phyloP scores from a whole-genome alignment of 2,888 invertebrate genomes.

The Polylopha cassiicola region DNA sequence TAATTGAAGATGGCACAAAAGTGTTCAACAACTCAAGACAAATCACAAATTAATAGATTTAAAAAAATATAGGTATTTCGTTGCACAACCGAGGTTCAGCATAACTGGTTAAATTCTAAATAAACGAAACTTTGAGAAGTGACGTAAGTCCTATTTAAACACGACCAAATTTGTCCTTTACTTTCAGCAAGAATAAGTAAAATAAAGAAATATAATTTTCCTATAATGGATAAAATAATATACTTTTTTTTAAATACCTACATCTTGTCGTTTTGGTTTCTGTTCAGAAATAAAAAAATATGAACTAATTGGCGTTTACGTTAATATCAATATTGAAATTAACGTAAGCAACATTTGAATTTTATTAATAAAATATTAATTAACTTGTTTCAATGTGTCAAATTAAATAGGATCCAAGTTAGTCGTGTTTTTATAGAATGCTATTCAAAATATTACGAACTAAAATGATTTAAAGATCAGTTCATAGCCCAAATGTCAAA shows the following conservation, averaged over 20 bases:
- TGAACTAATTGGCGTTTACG: no score
- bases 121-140: constrained; percentile 20
- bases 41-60: constrained; percentile 27
- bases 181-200: constrained; percentile 19
- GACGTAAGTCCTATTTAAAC: constrained; percentile 1
- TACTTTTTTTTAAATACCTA: no score
- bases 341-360: no score
- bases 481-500: constrained; percentile 31
- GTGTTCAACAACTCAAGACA: constrained; percentile 26
- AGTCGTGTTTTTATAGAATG: no score
- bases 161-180: constrained; percentile 16
- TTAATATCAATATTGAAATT: no score
- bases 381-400: no score
- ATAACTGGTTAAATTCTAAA: constrained; percentile 32
- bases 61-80: constrained; percentile 37
- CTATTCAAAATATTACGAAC: constrained; percentile 5
- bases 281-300: no score
- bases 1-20: constrained; percentile 39
- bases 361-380: no score
- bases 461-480: constrained; percentile 25
- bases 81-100: constrained; percentile 54
- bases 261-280: no score
- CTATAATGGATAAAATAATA: no score
- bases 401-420: no score
- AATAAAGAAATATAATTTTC: no score